Conservation (phyloP, 2,113 vertebrate species). For the Pyrgilauda ruficollis region DNA sequence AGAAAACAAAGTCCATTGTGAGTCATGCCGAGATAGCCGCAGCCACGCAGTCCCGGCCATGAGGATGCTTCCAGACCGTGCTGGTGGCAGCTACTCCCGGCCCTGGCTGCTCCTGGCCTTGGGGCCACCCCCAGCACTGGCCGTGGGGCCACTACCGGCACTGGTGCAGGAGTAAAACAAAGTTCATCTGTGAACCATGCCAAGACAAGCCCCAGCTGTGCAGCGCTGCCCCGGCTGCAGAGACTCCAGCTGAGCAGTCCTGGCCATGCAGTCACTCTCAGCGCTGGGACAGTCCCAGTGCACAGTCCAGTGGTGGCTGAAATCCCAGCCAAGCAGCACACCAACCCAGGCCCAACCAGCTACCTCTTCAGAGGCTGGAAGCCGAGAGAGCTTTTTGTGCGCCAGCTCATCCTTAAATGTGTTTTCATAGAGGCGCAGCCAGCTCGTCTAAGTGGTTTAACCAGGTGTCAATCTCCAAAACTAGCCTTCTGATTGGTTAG, state of each 20-base stretch:
- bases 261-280: fast-evolving
- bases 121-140: not conserved
- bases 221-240: fast-evolving
- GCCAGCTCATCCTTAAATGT: not conserved
- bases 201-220: not conserved
- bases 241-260: not conserved
- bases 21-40: not conserved
- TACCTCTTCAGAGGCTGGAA: not conserved
- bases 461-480: not conserved
- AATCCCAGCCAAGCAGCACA: not conserved
- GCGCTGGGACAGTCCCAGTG: not conserved
- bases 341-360: not conserved
- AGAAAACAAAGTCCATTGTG: not conserved
- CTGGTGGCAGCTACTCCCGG: not conserved
- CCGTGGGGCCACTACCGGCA: fast-evolving
- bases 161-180: not conserved
- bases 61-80: fast-evolving
- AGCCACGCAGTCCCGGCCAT: not conserved
- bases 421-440: not conserved
- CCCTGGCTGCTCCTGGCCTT: not conserved
- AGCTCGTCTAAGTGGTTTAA: not conserved
- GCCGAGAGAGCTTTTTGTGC: fast-evolving
- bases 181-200: not conserved
- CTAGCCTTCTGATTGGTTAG: not conserved
- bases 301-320: fast-evolving